Conservation (phyloP, 2,113 vertebrate genomes). For the Apodemus sylvaticus region DNA sequence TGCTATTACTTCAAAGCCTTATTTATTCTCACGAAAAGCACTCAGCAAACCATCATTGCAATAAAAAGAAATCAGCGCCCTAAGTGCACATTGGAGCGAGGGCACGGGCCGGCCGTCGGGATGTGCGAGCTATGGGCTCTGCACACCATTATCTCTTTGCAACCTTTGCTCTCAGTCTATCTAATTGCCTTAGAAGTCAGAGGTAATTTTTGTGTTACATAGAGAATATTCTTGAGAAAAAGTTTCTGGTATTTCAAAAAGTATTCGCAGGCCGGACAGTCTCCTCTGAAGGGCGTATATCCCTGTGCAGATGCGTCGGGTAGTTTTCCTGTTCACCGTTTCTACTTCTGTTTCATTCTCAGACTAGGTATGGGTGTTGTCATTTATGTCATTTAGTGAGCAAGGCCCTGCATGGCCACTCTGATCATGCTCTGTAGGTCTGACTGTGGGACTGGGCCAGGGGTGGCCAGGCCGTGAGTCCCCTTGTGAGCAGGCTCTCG, state of each 20-base stretch:
- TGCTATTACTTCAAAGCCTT: slow-evolving; percentile 46
- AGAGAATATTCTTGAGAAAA: not conserved
- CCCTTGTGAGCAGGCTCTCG: not conserved
- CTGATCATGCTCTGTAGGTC: not conserved
- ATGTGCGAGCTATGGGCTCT: not conserved
- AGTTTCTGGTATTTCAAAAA: slow-evolving; percentile 31
- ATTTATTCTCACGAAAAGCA: slow-evolving; percentile 64
- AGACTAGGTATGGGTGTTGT: not conserved
- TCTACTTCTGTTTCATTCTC: not conserved
- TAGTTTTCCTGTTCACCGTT: not conserved
- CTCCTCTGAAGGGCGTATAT: not conserved
- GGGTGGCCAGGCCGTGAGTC: not conserved
- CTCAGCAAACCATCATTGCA: slow-evolving; percentile 27
- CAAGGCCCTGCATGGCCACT: accelerated
- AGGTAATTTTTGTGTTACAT: slow-evolving; percentile 31
- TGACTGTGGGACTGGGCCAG: too few species aligned
- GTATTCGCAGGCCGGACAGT: not conserved
- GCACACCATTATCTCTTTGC: not conserved
- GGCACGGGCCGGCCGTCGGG: not conserved
- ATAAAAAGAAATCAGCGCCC: slow-evolving; percentile 54
- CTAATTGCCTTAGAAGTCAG: slow-evolving; percentile 57
- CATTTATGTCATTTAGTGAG: not conserved
- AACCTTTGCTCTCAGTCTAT: slow-evolving; percentile 53
- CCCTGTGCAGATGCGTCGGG: not conserved
- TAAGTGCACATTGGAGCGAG: slow-evolving; percentile 4